Evolutionary conservation across 2,113 vertebrate species (phyloP), one percentile per base, ranked within the genome.

Genomic region (Scatophagus argus): DNA sequence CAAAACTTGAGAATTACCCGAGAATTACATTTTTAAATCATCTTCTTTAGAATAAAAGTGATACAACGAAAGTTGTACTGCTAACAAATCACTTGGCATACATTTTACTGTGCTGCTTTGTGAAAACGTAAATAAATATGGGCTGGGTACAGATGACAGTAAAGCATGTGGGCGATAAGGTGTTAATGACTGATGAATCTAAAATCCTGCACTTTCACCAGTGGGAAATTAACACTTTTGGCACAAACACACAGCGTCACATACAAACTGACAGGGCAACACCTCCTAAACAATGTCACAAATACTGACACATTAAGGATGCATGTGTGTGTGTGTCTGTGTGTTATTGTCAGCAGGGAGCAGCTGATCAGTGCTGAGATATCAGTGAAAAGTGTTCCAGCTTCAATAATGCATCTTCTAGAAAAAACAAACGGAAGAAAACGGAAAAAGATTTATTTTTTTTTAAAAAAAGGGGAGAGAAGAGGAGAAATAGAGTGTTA

Each of bases 351-450:
- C 43, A 39, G 32, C 32, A 25, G 5, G 36, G 52, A 68, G 34
- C 74, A 77, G 64, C 63, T 76, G 34, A 51, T n/a, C 25, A 32
- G 46, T 5, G 44, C 54, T 52, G 52, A 60, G 41, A 77, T 21
- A 23, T 41, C 17, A 52, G 17, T 32, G 59, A 29, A 25, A 60
- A 25, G 46, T 44, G 54, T 25, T 55, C 29, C 11, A 43, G 34
- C 41, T 36, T 29, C 25, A 66, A 23, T 23, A 31, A 29, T n/a
- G 23, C 31, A 23, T 59, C 38, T 19, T 52, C 11, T 14, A 31
- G 16, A 39, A 13, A n/a, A 63, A 55, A 31, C 36, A 63, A 59
- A 66, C 29, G 25, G 19, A 10, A 23, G 27, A 29, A 31, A 23
- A 25, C 25, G 12, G 3, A 60, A 3, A 74, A 43, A 16, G n/a